These are phyloP conservation scores for Pelochelys cantorii DNA, from an alignment of 2,797 vertebrate genomes.

Conservation along the genomic window DNA sequence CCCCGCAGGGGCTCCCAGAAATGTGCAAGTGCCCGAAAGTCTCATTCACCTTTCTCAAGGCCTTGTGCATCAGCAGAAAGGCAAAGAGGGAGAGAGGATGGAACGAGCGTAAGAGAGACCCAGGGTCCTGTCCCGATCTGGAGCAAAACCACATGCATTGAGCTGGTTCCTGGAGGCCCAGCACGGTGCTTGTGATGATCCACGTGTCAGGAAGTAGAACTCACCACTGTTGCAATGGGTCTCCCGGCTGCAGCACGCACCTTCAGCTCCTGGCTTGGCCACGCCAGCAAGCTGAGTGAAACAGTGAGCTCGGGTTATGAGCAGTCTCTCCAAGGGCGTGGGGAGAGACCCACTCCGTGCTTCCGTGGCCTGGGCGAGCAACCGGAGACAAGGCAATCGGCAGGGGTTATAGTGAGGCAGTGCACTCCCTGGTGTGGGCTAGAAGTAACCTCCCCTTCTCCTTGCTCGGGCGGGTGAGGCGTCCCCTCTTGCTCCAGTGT, in stretches of 20 bases:
- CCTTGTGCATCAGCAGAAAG: not conserved
- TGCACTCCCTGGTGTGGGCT: not conserved
- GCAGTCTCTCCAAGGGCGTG: not conserved
- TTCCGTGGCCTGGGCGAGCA: not conserved
- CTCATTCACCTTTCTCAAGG: constrained; percentile 1
- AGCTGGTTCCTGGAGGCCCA: not conserved
- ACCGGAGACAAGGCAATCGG: not conserved
- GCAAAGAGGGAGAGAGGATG: not conserved
- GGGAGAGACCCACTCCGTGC: not conserved
- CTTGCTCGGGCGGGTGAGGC: not conserved
- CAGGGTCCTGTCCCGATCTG: not conserved
- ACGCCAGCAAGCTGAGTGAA: not conserved
- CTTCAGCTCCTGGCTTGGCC: not conserved
- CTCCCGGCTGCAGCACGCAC: not conserved
- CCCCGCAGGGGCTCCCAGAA: not conserved
- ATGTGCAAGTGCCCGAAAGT: not conserved
- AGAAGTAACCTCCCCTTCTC: not conserved
- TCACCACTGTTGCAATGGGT: no score
- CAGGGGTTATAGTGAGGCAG: not conserved
- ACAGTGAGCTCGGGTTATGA: not conserved
- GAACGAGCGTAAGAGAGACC: not conserved
- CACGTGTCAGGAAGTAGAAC: not conserved
- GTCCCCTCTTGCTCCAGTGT: not conserved
- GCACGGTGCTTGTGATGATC: not conserved
- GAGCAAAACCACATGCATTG: not conserved